These are phyloP conservation scores for Dendrocincla fuliginosa DNA, from an alignment of 2,797 vertebrate genomes.

Conservation along the genomic window DNA sequence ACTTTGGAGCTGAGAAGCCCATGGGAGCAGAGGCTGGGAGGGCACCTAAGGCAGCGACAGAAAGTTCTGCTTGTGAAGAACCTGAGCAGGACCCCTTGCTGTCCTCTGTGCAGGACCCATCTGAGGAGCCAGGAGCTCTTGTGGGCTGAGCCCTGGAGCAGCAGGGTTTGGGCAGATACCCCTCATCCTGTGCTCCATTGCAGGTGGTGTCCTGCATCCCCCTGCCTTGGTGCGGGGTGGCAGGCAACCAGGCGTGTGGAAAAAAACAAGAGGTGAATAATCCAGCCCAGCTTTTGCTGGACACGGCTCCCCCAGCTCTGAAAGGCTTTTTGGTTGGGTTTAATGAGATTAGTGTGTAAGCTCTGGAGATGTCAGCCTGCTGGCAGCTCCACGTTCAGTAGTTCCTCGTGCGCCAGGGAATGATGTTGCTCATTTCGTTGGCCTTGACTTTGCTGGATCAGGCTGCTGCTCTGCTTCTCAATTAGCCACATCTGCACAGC, in stretches of 20 bases:
- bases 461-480: conserved; percentile 9
- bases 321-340: conserved; percentile 21
- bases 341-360: conserved; percentile 41
- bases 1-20: not conserved
- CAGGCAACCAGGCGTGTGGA: not conserved
- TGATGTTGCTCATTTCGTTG: conserved; percentile 31
- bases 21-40: not conserved
- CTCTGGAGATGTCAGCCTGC: conserved; percentile 37
- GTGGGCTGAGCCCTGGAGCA: not conserved
- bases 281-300: not conserved
- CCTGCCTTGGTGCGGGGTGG: rapidly evolving
- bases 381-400: conserved; percentile 37
- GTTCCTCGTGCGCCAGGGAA: conserved; percentile 29
- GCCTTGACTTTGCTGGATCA: not conserved
- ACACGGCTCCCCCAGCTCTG: not conserved
- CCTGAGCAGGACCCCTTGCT: not conserved
- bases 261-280: not conserved
- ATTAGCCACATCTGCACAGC: not conserved
- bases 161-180: rapidly evolving
- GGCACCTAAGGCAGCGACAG: not conserved
- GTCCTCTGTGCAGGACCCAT: rapidly evolving
- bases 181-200: rapidly evolving
- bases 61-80: not conserved
- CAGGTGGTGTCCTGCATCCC: not conserved
- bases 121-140: not conserved